Evolutionary conservation across 1,140 invertebrate species (phyloP).

Genomic region (Ectropis grisescens): DNA sequence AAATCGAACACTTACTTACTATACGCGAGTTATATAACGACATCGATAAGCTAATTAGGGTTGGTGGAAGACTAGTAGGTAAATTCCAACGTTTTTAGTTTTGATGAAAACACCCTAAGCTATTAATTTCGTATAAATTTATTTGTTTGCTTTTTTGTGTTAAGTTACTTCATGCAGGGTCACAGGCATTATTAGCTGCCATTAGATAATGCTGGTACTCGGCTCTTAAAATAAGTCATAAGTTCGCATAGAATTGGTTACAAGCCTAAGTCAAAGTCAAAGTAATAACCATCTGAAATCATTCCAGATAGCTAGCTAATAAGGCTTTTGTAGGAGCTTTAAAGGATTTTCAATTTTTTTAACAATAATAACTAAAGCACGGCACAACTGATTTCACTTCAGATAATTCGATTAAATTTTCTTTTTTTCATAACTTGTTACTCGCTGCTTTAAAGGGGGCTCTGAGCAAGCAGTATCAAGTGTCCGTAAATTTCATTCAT

Average conservation of each 20-base stretch:
- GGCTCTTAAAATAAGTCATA: slow-evolving; percentile 12
- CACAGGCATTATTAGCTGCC: no score
- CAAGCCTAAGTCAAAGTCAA: slow-evolving; percentile 13
- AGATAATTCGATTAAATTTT: no score
- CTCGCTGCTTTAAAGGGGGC: slow-evolving; percentile 5
- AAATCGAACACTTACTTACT: background rate
- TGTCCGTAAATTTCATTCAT: no score
- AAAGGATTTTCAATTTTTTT: slow-evolving; percentile 10
- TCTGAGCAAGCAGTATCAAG: no score
- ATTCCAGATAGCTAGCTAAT: slow-evolving; percentile 19
- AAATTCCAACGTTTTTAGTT: slow-evolving; percentile 5
- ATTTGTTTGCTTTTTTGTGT: slow-evolving; percentile 14
- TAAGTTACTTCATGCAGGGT: slow-evolving; percentile 13
- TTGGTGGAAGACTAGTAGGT: slow-evolving; percentile 7
- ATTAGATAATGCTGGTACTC: slow-evolving; percentile 7
- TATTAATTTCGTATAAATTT: slow-evolving; percentile 13
- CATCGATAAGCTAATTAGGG: no score
- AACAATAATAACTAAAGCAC: slow-evolving; percentile 2
- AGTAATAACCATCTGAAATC: slow-evolving; percentile 17
- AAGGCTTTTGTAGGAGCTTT: slow-evolving; percentile 14
- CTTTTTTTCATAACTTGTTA: slow-evolving; percentile 15
- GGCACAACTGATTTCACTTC: no score
- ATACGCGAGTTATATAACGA: background rate
- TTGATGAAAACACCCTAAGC: slow-evolving; percentile 13
- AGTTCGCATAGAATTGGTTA: slow-evolving; percentile 14